Base-by-base conservation (phyloP, 2,797 vertebrate genomes). In the Hypotaenidia okinawae region DNA sequence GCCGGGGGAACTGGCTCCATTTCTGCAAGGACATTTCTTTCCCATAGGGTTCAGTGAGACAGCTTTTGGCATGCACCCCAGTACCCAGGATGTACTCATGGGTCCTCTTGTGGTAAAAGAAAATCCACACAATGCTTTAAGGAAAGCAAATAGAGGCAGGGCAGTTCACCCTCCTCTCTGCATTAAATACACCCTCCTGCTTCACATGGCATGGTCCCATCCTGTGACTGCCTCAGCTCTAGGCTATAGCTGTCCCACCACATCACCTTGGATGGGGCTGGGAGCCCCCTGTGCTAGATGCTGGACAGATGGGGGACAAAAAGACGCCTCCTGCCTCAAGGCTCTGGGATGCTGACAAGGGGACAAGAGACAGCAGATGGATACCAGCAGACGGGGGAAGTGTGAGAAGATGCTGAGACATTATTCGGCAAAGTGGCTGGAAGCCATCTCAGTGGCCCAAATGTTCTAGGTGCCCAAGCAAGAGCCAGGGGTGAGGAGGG, bases 181-280 rank as follows among this genome's bases (percentile, higher is more conserved):
- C 6, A 21, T 37, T 47, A 68, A 62, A 62, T 12, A 3, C 12
- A 88, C 1, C 16, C 11, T 79, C 39, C 11, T 52, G 33, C 24
- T 57, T 30, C 16, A 7, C 0, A 2, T 2, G 0, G 1, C 2
- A 0, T 30, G n/a, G 19, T 11, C 1, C 0, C 2, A 25, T 58
- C 37, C 14, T 62, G 33, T 8, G 5, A 3, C 9, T 64, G 14
- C 7, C 18, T 30, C 23, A 7, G 10, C 19, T 47, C 22, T 67
- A 75, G 39, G 12, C 6, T 57, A 37, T 16, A 72, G 13, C 30
- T 41, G 6, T 68, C 6, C 27, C 23, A 30, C 10, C 0, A 0
- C 54, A 8, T 62, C 74, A 58, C 51, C 33, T 64, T 30, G 0
- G 0, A 5, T 12, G 19, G 22, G 45, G 17, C 28, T 3, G 4